Conservation (phyloP, 1,140 invertebrate genomes). For the Ceratitis capitata region DNA sequence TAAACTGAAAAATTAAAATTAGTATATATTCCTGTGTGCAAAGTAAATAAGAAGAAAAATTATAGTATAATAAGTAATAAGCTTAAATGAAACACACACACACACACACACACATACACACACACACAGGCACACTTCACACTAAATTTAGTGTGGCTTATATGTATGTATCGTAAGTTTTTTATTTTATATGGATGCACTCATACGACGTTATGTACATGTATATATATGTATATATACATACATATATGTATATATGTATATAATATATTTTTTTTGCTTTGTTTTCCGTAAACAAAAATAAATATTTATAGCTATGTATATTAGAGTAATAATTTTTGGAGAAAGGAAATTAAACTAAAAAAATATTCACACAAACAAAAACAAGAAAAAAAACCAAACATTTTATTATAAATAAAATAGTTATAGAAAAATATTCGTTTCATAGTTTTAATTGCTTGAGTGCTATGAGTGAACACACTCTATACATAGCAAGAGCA, state of each 20-base stretch:
- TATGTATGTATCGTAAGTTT: too few relatives aligned
- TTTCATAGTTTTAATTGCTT: conserved; percentile 39
- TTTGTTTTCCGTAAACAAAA: not conserved
- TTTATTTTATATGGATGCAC: too few relatives aligned
- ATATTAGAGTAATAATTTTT: not conserved
- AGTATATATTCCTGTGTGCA: too few relatives aligned
- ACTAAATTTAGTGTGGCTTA: too few relatives aligned
- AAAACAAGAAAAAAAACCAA: not conserved
- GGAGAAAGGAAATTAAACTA: conserved; percentile 16
- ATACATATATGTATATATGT: not conserved
- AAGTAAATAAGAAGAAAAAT: too few relatives aligned
- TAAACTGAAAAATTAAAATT: too few relatives aligned
- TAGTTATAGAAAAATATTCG: conserved; percentile 35
- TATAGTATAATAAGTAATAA: not conserved
- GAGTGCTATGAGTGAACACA: conserved; percentile 10
- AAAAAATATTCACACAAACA: not conserved
- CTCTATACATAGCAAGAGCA: conserved; percentile 46
- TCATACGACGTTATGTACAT: not conserved
- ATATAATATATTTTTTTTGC: conserved; percentile 1
- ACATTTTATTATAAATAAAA: conserved; percentile 3
- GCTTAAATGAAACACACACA: too few relatives aligned
- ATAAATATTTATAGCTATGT: not conserved
- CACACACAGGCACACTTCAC: too few relatives aligned
- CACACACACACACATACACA: too few relatives aligned
- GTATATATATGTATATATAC: not conserved